Conservation (phyloP, 2,113 vertebrate genomes). For the Protobothrops flavoviridis region DNA sequence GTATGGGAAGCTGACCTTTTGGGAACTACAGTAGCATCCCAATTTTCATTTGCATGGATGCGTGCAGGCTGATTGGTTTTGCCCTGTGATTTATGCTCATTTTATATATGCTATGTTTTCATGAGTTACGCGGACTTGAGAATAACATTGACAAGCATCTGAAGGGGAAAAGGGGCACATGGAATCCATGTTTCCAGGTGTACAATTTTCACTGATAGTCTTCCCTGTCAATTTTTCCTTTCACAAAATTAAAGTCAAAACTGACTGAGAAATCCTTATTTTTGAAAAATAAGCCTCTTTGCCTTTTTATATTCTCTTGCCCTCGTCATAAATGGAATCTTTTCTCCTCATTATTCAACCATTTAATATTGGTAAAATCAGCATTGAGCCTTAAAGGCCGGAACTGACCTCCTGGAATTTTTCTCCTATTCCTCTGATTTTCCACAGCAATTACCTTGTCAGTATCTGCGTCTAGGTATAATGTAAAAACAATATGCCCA, state of each 20-base stretch:
- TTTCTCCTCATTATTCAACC: constrained; percentile 33
- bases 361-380: constrained; percentile 21
- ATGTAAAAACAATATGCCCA: constrained; percentile 41
- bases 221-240: background rate
- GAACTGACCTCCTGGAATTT: constrained; percentile 33
- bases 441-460: constrained; percentile 41
- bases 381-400: background rate
- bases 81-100: background rate
- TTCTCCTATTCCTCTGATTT: constrained; percentile 36
- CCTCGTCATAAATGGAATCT: constrained; percentile 11
- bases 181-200: background rate
- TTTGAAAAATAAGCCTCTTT: background rate
- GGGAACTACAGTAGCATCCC: background rate
- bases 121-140: background rate
- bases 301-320: constrained; percentile 12
- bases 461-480: constrained; percentile 30
- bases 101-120: background rate
- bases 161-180: background rate
- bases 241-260: constrained; percentile 9
- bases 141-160: background rate
- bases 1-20: background rate
- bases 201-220: background rate
- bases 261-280: constrained; percentile 26
- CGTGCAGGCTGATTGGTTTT: background rate
- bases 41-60: background rate